A percentile compares a stretch with the other conserved stretches of the same genome.
Conservation (phyloP, 2,113 vertebrate genomes). For the Nymphicus hollandicus region DNA sequence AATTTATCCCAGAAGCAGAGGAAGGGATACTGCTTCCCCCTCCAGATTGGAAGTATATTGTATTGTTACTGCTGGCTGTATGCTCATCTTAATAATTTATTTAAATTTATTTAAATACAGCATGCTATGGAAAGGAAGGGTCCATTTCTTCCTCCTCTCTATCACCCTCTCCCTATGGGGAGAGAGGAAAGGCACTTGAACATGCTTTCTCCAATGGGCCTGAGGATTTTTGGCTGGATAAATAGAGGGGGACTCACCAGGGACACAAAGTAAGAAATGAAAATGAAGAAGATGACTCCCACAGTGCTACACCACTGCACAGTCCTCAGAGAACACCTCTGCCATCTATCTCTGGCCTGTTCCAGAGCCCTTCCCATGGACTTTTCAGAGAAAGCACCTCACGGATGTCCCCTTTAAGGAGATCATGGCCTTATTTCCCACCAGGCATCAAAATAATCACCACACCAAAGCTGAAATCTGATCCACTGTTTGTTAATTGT, state of each 20-base stretch:
- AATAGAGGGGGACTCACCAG: not conserved
- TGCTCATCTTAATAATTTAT: not conserved
- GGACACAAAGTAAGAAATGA: not conserved
- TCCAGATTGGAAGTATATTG: not conserved
- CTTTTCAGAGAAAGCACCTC: not conserved
- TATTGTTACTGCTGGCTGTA: not conserved
- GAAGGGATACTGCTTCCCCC: not conserved
- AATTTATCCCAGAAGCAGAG: not conserved
- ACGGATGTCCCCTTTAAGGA: not conserved
- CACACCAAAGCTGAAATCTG: slow-evolving; percentile 37
- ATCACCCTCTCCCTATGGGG: not conserved
- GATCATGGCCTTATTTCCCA: not conserved
- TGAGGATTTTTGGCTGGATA: not conserved
- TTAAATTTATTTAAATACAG: not conserved
- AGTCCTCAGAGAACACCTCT: not conserved
- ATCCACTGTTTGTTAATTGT: slow-evolving; percentile 38
- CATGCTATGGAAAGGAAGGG: not conserved
- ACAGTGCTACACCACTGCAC: not conserved
- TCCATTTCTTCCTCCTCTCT: not conserved
- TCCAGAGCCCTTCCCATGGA: not conserved
- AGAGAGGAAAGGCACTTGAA: not conserved
- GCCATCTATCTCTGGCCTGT: not conserved
- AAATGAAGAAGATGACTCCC: not conserved
- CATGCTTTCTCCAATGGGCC: not conserved
- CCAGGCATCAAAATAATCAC: slow-evolving; percentile 29